Percentiles rank a stretch among this genome's conserved stretches.
Conservation (phyloP, 2,797 vertebrate genomes). For the Myiotriccus ornatus region DNA sequence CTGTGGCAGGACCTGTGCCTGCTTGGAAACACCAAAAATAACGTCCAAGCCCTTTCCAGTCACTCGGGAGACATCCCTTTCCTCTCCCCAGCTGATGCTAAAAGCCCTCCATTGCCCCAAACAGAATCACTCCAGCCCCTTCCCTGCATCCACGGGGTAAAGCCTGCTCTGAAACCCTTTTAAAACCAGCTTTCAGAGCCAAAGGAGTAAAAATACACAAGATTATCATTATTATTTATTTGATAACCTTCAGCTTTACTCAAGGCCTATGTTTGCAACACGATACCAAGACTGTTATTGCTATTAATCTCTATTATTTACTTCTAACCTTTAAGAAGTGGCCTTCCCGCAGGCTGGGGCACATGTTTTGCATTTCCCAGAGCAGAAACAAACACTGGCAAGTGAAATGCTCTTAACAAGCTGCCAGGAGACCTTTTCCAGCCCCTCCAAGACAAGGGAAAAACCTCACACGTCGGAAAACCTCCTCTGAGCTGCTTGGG, state of each 20-base stretch:
- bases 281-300: background rate
- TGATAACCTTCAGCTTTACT: background rate
- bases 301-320: conserved; percentile 18
- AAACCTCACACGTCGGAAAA: background rate
- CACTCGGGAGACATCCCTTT: background rate
- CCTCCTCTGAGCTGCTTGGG: background rate
- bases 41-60: background rate
- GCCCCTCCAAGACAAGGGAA: background rate
- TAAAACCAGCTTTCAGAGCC: background rate
- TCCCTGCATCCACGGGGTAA: conserved; percentile 35
- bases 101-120: background rate
- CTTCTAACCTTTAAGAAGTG: background rate
- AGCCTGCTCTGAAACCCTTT: background rate
- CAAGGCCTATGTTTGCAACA: background rate
- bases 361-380: background rate
- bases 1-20: background rate
- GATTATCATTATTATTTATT: background rate
- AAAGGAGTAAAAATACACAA: background rate
- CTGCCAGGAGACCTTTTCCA: background rate
- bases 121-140: conserved; percentile 23
- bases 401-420: background rate
- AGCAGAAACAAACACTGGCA: background rate
- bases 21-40: background rate
- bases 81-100: background rate
- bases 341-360: background rate